These are phyloP conservation scores for Thereva unica DNA, from an alignment of 2,888 invertebrate genomes.

Conservation along the genomic window DNA sequence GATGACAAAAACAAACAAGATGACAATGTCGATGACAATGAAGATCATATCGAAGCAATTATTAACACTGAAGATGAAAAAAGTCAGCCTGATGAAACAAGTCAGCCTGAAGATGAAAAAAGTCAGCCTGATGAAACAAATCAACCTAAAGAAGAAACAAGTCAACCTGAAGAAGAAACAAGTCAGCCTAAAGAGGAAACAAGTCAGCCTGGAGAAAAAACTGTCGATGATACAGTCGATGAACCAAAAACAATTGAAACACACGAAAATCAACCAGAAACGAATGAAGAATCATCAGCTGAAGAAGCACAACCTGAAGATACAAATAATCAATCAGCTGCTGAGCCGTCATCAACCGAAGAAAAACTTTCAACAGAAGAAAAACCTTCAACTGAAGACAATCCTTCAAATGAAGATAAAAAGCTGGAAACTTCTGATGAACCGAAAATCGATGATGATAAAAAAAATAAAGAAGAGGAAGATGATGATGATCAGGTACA, in stretches of 20 bases:
- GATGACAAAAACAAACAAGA: neutral
- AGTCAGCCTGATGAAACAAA: constrained; percentile 20
- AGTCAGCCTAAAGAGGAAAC: constrained; percentile 17
- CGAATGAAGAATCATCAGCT: too few species aligned
- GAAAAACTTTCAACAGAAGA: constrained; percentile 21
- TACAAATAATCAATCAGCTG: too few species aligned
- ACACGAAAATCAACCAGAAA: too few species aligned
- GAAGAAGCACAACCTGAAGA: too few species aligned
- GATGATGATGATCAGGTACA: constrained; percentile 58
- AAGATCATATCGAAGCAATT: constrained; percentile 8
- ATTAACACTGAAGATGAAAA: constrained; percentile 7
- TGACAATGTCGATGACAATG: constrained; percentile 7
- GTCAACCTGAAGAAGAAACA: constrained; percentile 19
- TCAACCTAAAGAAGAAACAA: constrained; percentile 20
- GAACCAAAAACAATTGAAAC: too few species aligned
- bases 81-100: constrained; percentile 15
- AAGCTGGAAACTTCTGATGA: constrained; percentile 29
- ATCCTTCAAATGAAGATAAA: constrained; percentile 38
- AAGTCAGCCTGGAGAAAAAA: constrained; percentile 17
- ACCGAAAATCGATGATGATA: constrained; percentile 2
- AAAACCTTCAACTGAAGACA: constrained; percentile 29
- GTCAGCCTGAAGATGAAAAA: constrained; percentile 20
- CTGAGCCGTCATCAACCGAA: neutral
- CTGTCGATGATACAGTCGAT: neutral
- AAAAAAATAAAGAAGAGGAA: constrained; percentile 43